Base-by-base conservation (phyloP, 2,888 invertebrate species). In the Lasioglossum villosulum region DNA sequence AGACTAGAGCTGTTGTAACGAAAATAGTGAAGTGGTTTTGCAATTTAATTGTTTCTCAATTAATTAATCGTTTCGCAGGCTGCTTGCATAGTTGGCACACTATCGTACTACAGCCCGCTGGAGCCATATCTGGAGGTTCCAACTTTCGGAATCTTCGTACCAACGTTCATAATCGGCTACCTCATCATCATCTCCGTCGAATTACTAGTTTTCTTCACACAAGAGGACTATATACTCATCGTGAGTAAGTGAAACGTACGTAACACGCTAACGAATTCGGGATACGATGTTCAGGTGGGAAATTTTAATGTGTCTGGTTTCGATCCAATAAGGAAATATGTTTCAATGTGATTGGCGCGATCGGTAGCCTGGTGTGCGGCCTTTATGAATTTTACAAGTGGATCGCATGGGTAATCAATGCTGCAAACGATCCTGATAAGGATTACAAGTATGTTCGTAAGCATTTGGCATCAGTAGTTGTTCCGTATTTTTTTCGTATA, bases 151-250 rank as follows among this genome's bases (percentile, higher is more conserved):
- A 78, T 93, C 45, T 39, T 92, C 6, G 79, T 92, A 48, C 93
- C 93, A 23, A 83, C 92, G 2, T 92, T 92, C 56, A 59, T 92
- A 37, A 86, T 86, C 19, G 93, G 93, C 19, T 93, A 92, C 68
- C 90, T 93, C n/a, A 68, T 93, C 39, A 83, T 93, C n/a, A 88
- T 91, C 74, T 30, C 87, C 0, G 88, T 88, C 23, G 92, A 92
- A 27, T 87, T 93, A 23, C 82, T 76, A 10, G 39, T 80, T 0
- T 30, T 85, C n/a, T 45, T 75, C 10, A 70, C 82, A 34, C 66
- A 77, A 10, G 39, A 87, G 27, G 78, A 84, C 1, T 88, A 90
- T 78, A 27, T 80, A 10, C 90, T 90, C 68, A 84, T 92, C 73
- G 92, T 92, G 87, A 87, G 88, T 88, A 78, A 84, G 74, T 78